Evolutionary conservation across 2,797 vertebrate species (phyloP), one percentile per base, ranked within the genome.

Genomic region (Hybognathus amarus): DNA sequence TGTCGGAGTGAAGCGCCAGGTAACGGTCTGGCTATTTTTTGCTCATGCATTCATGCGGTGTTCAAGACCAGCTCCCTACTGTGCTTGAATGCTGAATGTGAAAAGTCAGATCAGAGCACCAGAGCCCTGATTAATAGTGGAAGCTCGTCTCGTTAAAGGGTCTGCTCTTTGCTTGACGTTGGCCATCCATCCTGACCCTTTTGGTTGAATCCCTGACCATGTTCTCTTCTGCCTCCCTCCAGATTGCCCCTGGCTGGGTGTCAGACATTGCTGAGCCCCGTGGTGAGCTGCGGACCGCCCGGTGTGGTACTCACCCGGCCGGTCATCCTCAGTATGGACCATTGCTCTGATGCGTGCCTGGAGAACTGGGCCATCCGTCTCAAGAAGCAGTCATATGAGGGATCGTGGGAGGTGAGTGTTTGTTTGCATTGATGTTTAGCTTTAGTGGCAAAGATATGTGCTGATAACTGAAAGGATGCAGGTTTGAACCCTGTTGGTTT

Each of bases 291-390:
- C 1, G 98, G 98, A 33, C 98, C 98, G 40, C 98, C 97, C 0
- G 98, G 98, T 42, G 98, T 99, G 89, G 94, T 99, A 87, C 96
- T 99, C 89, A 98, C 97, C 63, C 94, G 97, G 40, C 97, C 98
- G 0, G 97, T 97, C 92, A 98, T 99, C 94, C 95, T 99, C 83
- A 95, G 96, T 90, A 97, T 99, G 97, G 97, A 97, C 90, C 98
- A 99, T 92, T 99, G 97, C 56, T 97, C 96, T 78, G 98, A 99
- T 90, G 96, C 97, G 86, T 96, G 96, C 67, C 94, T 97, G 0
- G 97, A 99, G 90, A 97, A 98, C 94, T 99, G 98, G 98, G 97
- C 97, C 91, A 94, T 99, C 85, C 95, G 93, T 79, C 96, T 99
- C 90, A 99, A 99, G 94, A 99, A 98, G 92, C 98, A 99, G 92